phyloP scores from a whole-genome alignment of 2,888 invertebrate genomes.

The Clostera curtula region DNA sequence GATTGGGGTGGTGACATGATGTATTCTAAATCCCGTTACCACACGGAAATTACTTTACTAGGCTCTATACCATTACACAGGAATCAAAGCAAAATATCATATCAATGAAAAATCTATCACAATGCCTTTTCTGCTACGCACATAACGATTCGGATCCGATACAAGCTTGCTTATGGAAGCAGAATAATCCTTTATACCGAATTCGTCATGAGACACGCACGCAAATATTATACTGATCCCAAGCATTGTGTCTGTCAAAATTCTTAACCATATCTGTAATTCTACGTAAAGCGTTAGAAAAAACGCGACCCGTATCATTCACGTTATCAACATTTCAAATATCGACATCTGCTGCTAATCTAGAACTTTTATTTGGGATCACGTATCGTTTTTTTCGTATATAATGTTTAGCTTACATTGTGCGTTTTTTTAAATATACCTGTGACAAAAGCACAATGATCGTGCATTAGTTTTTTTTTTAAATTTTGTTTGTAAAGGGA shows the following conservation, averaged over 20 bases:
- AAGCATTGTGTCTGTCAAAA: conserved; percentile 9
- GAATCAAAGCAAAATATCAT: too few species aligned
- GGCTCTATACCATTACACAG: too few species aligned
- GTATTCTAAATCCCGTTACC: too few species aligned
- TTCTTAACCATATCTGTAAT: conserved; percentile 23
- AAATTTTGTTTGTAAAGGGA: conserved; percentile 55
- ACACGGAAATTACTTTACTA: too few species aligned
- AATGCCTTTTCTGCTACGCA: too few species aligned
- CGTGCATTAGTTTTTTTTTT: conserved; percentile 37
- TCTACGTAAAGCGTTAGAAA: conserved; percentile 34
- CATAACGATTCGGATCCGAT: too few species aligned
- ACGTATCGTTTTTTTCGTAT: conserved; percentile 58
- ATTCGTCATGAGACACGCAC: conserved; percentile 14
- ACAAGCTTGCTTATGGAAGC: conserved; percentile 11
- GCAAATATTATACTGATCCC: conserved; percentile 10
- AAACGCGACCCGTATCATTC: conserved; percentile 49
- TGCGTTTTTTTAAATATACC: conserved; percentile 55
- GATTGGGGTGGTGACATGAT: too few species aligned
- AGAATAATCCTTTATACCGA: conserved; percentile 19
- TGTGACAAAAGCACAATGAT: conserved; percentile 58
- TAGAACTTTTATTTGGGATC: conserved; percentile 48
- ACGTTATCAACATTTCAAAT: conserved; percentile 39
- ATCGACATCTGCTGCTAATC: conserved; percentile 65
- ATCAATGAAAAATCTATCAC: too few species aligned
- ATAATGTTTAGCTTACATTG: conserved; percentile 39